Evolutionary conservation across 2,888 invertebrate species (phyloP).

Genomic region (Dynastes maya): DNA sequence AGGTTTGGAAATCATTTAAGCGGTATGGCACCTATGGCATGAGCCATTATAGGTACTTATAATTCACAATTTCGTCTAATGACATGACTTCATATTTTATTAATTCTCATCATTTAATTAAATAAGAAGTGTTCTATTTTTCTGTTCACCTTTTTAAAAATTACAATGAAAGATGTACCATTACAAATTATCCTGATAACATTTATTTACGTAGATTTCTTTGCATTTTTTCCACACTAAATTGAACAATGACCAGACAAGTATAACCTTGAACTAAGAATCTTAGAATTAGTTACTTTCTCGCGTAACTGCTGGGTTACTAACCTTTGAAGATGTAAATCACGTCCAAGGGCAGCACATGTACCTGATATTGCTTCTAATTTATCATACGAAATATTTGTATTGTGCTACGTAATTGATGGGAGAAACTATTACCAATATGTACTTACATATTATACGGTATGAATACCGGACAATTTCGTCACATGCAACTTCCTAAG

Average conservation of each 20-base stretch:
- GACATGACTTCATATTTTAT: not conserved
- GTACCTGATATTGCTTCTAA: conserved; percentile 25
- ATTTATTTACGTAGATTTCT: conserved; percentile 9
- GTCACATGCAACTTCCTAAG: not conserved
- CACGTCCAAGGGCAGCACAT: conserved; percentile 43
- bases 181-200: too few species aligned
- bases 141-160: too few species aligned
- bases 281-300: conserved; percentile 46
- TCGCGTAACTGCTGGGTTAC: conserved; percentile 42
- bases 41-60: too few species aligned
- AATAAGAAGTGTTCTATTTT: too few species aligned
- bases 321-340: conserved; percentile 47
- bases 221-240: conserved; percentile 25
- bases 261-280: conserved; percentile 43
- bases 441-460: not conserved
- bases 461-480: not conserved
- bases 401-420: conserved; percentile 26
- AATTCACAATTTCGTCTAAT: too few species aligned
- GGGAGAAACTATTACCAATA: too few species aligned
- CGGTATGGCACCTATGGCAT: too few species aligned
- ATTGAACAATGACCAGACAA: conserved; percentile 42
- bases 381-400: conserved; percentile 40
- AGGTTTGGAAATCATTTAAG: too few species aligned
- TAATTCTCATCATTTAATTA: too few species aligned
- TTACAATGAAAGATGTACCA: too few species aligned